Conservation (phyloP, 2,888 invertebrate species). For the Leptopterna dolabrata region DNA sequence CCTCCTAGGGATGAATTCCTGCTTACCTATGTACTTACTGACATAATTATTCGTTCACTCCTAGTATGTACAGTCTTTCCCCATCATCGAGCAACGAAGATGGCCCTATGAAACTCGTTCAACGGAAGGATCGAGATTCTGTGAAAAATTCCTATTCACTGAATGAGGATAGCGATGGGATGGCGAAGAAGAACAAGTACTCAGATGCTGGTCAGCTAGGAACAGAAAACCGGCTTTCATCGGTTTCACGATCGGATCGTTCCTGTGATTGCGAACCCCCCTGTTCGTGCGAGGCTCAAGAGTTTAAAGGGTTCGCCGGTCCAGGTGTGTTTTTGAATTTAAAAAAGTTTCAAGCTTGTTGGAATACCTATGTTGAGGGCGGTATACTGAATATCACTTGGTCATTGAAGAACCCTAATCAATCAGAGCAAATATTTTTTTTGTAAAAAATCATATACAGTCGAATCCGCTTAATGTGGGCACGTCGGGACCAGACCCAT, state of each 20-base stretch:
- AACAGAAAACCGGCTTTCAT: neutral
- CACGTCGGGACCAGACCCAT: no score
- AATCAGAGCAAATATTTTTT: no score
- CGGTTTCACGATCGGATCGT: neutral
- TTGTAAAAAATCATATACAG: no score
- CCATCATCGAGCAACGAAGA: neutral
- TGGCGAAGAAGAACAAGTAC: neutral
- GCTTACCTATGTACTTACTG: neutral
- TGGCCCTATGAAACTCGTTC: neutral
- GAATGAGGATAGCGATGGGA: neutral
- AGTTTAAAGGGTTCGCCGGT: conserved; percentile 39
- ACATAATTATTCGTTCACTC: no score
- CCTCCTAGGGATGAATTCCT: no score
- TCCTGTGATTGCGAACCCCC: conserved; percentile 25
- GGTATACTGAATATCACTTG: no score
- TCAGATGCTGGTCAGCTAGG: neutral
- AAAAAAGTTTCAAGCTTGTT: neutral
- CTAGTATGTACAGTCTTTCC: neutral
- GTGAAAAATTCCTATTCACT: neutral
- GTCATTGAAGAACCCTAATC: no score
- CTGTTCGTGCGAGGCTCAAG: conserved; percentile 14
- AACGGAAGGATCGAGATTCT: neutral
- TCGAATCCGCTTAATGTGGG: no score
- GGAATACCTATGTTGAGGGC: no score
- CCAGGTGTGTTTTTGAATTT: conserved; percentile 36